Conservation (phyloP, 64 coral and sea anemone species). For the Anthopleura sola region DNA sequence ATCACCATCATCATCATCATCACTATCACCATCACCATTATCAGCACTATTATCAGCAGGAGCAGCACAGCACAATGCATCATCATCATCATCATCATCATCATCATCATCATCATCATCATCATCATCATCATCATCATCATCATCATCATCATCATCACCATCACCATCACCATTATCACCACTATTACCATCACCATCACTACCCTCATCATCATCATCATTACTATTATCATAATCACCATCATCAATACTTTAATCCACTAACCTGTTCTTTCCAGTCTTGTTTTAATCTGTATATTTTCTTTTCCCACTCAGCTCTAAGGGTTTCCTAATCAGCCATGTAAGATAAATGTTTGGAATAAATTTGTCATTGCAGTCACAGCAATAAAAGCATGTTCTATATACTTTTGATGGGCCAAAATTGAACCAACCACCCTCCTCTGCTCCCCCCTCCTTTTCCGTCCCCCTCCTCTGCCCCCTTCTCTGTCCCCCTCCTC, state of each 20-base stretch:
- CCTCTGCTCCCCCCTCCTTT: too few species aligned
- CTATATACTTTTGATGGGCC: too few species aligned
- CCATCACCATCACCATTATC: background rate
- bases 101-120: background rate
- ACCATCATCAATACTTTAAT: background rate
- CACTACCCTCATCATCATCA: background rate
- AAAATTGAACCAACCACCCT: too few species aligned
- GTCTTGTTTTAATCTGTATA: conserved; percentile 64
- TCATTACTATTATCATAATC: background rate
- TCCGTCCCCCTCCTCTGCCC: too few species aligned
- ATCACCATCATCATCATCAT: background rate
- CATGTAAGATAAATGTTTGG: background rate
- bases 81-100: background rate
- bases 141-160: too few species aligned
- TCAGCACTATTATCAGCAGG: background rate
- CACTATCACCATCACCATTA: background rate
- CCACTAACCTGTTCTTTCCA: conserved; percentile 65
- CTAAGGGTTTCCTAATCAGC: conserved; percentile 32
- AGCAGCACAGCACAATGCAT: too few species aligned
- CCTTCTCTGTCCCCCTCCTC: too few species aligned
- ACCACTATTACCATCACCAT: background rate
- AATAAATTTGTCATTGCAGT: too few species aligned
- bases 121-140: background rate
- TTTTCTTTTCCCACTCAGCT: conserved; percentile 56
- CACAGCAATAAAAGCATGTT: too few species aligned